Evolutionary conservation across 1,140 invertebrate genomes (phyloP), one percentile per base, ranked within the genome.

Genomic region (Lepidurus apus): DNA sequence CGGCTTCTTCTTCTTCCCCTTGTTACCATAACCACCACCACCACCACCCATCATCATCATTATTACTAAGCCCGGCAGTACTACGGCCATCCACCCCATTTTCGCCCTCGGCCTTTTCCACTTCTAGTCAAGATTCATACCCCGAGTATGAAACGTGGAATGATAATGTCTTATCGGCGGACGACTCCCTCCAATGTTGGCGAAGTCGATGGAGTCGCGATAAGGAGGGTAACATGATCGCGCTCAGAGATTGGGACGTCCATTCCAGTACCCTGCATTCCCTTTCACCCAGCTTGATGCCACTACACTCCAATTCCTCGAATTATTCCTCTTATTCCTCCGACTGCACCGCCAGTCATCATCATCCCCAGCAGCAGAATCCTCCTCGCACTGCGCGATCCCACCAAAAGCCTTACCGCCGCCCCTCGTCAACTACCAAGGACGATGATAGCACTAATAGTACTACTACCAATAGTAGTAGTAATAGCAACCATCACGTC

Each of bases 81-180:
- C 53, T 65, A 65, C 53, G 53, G 53, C 21, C 21, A 65, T 65
- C 53, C 8, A 65, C 53, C 17, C 13, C 53, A 21, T 13, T 65
- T 65, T 65, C 53, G 53, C 53, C 53, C n/a, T 65, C 53, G 21
- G 53, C 53, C 17, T 65, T 65, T 65, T 65, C 53, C 13, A 65
- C 53, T 21, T 65, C 53, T 65, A 65, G 53, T 65, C 53, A 65
- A 65, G 53, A 65, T 17, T 65, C 53, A n/a, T 65, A 65, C 53
- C 53, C 53, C 53, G 53, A 65, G 21, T 65, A 65, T 21, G 53
- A 65, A 65, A 65, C 53, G 9, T 65, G 53, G 53, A 65, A 65
- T 65, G 53, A 65, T 65, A 65, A 65, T 65, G 53, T 65, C 53
- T 65, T 65, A 65, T 65, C 53, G 13, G 17, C 53, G 53, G 53